A percentile compares a stretch with the other conserved stretches of the same genome.
Evolutionary conservation across 1,140 invertebrate genomes (phyloP).

Genomic region (Aphis gossypii): DNA sequence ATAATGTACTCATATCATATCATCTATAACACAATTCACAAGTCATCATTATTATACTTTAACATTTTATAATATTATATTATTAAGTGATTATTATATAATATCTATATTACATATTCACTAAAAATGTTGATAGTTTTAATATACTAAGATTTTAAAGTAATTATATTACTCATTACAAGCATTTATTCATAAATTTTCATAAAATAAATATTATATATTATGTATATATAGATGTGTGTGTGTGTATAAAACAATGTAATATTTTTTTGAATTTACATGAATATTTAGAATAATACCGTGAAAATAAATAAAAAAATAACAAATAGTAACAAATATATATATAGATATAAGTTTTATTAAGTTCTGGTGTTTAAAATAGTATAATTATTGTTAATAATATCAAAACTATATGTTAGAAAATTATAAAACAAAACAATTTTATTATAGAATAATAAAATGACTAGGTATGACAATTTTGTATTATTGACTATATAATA

Average conservation of each 20-base stretch:
- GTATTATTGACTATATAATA: background rate
- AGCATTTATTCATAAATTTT: background rate
- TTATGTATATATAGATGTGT: no score
- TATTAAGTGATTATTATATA: background rate
- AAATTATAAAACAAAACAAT: background rate
- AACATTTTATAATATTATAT: background rate
- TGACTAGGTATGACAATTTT: background rate
- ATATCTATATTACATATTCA: no score
- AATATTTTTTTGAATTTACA: no score
- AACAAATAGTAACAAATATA: no score
- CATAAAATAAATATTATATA: no score
- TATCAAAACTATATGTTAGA: background rate
- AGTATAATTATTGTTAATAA: background rate
- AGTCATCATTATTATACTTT: background rate
- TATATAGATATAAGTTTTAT: no score
- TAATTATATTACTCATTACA: background rate
- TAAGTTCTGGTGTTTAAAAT: no score
- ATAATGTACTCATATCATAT: no score
- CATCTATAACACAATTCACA: background rate
- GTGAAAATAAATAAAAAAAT: no score
- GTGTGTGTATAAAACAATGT: no score
- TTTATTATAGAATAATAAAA: background rate
- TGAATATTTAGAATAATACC: no score
- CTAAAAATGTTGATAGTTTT: background rate
- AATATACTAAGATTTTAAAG: background rate